Conservation (phyloP, 1,140 invertebrate species). For the Lordiphosa stackelbergi region DNA sequence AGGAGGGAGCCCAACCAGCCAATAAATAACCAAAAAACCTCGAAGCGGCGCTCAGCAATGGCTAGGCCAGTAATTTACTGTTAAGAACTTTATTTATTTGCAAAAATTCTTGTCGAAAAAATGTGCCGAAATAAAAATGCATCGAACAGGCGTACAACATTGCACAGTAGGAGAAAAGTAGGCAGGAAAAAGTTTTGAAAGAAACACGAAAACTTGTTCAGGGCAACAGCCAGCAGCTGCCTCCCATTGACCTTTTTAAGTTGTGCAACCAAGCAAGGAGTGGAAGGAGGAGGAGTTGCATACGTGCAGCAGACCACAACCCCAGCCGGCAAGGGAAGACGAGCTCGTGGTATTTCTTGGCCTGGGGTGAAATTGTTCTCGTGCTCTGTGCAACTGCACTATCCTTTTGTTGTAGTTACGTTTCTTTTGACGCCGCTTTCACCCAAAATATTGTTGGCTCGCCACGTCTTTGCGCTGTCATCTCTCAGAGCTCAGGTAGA, state of each 20-base stretch:
- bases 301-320: constrained; percentile 5
- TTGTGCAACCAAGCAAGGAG: constrained; percentile 53
- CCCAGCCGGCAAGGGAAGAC: constrained; percentile 1
- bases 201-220: too few species aligned
- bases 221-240: constrained; percentile 17
- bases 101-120: constrained; percentile 39
- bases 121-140: constrained; percentile 61
- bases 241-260: constrained; percentile 43
- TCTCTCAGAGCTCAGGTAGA: constrained; percentile 29
- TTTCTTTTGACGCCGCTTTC: constrained; percentile 17
- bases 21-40: constrained; percentile 30
- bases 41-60: constrained; percentile 29
- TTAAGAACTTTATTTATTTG: background rate
- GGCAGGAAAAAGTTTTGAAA: constrained; percentile 1
- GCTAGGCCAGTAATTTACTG: too few species aligned
- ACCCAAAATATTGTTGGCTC: background rate
- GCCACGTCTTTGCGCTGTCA: background rate
- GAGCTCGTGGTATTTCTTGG: background rate
- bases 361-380: constrained; percentile 18
- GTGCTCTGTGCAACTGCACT: constrained; percentile 11
- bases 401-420: constrained; percentile 29
- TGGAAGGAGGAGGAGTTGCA: constrained; percentile 3
- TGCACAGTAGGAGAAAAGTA: constrained; percentile 19
- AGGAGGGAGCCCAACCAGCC: background rate
- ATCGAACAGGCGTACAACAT: constrained; percentile 56